Conservation (phyloP, 2,113 vertebrate species). For the Muntiacus reevesi region DNA sequence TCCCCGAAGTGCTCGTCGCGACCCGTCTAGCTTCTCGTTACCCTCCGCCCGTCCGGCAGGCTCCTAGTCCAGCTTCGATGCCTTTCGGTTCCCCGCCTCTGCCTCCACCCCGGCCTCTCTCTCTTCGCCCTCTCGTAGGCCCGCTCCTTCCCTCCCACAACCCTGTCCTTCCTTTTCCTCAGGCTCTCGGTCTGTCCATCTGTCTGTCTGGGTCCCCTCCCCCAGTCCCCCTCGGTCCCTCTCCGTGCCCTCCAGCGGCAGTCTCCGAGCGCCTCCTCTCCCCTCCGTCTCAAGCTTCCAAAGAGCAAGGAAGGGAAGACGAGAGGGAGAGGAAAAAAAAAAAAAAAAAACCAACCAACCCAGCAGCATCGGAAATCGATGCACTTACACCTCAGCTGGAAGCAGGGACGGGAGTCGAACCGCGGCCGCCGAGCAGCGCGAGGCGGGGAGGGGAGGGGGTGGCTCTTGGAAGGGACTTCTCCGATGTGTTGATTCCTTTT, state of each 20-base stretch:
- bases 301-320: conserved; percentile 64
- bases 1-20: conserved; percentile 38
- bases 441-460: conserved; percentile 74
- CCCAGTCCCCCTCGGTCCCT: conserved; percentile 55
- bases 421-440: conserved; percentile 73
- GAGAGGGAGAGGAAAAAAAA: conserved; percentile 34
- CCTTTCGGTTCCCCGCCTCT: conserved; percentile 13
- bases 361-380: conserved; percentile 78
- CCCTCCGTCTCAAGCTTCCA: conserved; percentile 59
- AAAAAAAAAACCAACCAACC: conserved; percentile 34
- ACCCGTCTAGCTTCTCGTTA: conserved; percentile 48
- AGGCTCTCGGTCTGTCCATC: conserved; percentile 16
- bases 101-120: conserved; percentile 6
- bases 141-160: background rate
- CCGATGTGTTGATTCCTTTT: conserved; percentile 74
- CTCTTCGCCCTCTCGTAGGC: background rate
- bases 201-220: conserved; percentile 54
- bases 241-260: conserved; percentile 61
- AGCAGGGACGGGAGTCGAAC: conserved; percentile 78
- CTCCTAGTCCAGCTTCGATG: background rate
- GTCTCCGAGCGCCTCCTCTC: conserved; percentile 57
- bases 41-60: conserved; percentile 29
- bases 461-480: conserved; percentile 75
- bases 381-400: conserved; percentile 79
- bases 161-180: background rate